Conservation (phyloP, 2,797 vertebrate genomes). For the Pseudotriccus pelzelni region DNA sequence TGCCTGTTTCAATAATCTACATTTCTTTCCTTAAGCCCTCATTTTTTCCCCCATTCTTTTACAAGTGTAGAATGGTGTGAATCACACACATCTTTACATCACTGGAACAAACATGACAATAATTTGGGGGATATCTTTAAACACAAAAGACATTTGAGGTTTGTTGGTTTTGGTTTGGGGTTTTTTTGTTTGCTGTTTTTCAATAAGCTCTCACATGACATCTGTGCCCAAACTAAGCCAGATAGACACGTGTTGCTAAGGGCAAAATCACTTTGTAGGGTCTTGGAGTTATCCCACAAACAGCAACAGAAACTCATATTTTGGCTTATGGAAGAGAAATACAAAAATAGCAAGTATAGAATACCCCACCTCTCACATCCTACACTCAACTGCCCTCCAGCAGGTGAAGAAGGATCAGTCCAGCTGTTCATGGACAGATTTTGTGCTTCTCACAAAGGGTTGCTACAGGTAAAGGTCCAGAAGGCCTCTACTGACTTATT, state of each 20-base stretch:
- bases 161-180: neutral
- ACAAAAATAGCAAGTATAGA: neutral
- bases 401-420: neutral
- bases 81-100: neutral
- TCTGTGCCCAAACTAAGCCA: neutral
- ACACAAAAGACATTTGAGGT: neutral
- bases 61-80: fast-evolving
- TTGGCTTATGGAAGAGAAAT: neutral
- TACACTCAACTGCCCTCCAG: neutral
- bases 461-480: neutral
- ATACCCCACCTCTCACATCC: neutral
- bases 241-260: fast-evolving
- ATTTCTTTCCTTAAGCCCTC: neutral
- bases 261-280: neutral
- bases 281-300: neutral
- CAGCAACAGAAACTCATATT: neutral
- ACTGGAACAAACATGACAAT: neutral
- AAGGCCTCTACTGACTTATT: neutral
- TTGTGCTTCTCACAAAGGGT: neutral
- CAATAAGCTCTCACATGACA: neutral
- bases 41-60: neutral
- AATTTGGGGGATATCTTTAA: neutral
- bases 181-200: neutral
- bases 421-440: neutral
- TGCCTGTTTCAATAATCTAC: fast-evolving